Evolutionary conservation across 2,888 invertebrate species (phyloP), one percentile per base, ranked within the genome.

Genomic region (Euphydryas editha): DNA sequence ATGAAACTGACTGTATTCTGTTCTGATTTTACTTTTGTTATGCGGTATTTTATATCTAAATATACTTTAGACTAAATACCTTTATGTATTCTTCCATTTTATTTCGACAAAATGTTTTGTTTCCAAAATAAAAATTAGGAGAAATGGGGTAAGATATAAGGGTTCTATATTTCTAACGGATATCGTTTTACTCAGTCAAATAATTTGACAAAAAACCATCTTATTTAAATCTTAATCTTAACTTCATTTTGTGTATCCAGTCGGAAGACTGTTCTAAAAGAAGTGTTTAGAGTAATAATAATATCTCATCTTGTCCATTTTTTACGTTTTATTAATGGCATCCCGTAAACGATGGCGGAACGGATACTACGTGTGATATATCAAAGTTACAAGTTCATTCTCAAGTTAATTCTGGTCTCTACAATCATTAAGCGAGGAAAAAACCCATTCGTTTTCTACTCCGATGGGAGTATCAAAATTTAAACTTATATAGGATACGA

Each of bases 311-410:
- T 44, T 20, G 37, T 51, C 39, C 18, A 30, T 49, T 24, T 51
- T 58, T 24, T 24, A 18, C 47, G 46, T 62, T 59, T 39, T 63
- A 65, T 60, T 55, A 67, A 60, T 62, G 67, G 17, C 47, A 20
- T 58, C 56, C 51, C 66, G 62, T 51, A 47, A 59, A 62, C 55
- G 49, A 59, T 51, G 51, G 62, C 65, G 59, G 56, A 59, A 76
- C 75, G 73, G 72, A 75, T 75, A 77, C 75, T 74, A 67, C 68
- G 73, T 75, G 74, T 82, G 83, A 85, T 86, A 82, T 83, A 85
- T 79, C 78, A 73, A 72, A 68, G 73, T 74, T 78, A 84, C 83
- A 82, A 81, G 80, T 84, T 87, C 82, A 88, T 89, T 80, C 73
- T 69, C 66, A 20, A 74, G 79, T 82, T 86, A 87, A 88, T 87